These are phyloP conservation scores for Muscicapa comitata DNA, from an alignment of 2,797 vertebrate species.

Conservation along the genomic window DNA sequence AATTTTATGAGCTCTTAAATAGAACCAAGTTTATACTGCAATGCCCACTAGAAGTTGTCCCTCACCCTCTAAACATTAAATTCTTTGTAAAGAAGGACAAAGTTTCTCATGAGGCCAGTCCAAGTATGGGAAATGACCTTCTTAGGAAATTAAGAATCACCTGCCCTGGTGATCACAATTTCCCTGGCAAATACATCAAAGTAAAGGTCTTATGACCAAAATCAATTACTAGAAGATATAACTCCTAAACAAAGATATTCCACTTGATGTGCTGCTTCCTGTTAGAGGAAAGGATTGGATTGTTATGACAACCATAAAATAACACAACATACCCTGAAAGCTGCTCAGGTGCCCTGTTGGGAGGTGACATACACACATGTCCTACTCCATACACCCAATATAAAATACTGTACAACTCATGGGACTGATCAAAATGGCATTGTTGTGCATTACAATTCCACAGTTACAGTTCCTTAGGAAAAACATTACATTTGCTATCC, in stretches of 20 bases:
- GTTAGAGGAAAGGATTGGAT: neutral
- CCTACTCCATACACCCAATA: accelerated
- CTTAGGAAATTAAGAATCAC: neutral
- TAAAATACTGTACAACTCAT: neutral
- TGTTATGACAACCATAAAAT: neutral
- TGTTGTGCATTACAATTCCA: neutral
- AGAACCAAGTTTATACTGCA: neutral
- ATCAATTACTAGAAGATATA: neutral
- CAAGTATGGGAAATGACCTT: neutral
- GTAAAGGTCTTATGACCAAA: neutral
- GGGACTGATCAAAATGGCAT: neutral
- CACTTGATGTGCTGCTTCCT: neutral
- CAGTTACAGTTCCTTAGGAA: neutral
- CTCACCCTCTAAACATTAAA: neutral
- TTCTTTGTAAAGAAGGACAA: neutral
- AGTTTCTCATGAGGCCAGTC: neutral
- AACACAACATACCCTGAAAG: neutral
- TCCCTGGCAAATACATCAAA: neutral
- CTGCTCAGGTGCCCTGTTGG: neutral
- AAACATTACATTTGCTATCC: neutral
- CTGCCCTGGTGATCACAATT: neutral
- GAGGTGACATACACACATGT: accelerated
- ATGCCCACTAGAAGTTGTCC: neutral
- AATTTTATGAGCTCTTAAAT: neutral
- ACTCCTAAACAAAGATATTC: neutral